phyloP scores from a whole-genome alignment of 2,888 invertebrate species.

The Habroteleia sp. region DNA sequence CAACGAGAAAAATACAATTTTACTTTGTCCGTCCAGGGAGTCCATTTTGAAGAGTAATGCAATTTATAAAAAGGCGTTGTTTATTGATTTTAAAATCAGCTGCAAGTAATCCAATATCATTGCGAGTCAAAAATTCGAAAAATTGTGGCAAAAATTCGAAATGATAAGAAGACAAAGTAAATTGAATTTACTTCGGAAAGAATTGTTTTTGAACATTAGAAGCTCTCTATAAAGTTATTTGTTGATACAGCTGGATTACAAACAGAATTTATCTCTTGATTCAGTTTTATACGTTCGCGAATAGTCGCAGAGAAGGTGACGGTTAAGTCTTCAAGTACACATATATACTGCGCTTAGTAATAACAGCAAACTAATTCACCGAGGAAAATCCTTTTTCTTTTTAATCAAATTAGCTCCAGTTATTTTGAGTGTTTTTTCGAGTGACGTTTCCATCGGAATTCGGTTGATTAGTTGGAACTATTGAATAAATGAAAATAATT shows the following conservation, averaged over 20 bases:
- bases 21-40: no score
- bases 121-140: no score
- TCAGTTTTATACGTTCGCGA: slow-evolving; percentile 38
- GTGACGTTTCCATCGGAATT: no score
- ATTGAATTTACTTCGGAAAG: slow-evolving; percentile 22
- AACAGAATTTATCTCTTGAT: slow-evolving; percentile 43
- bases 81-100: no score
- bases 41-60: no score
- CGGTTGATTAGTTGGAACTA: no score
- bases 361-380: slow-evolving; percentile 42
- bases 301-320: slow-evolving; percentile 35
- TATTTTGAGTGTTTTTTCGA: not conserved
- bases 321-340: slow-evolving; percentile 38
- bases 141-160: slow-evolving; percentile 3
- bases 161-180: slow-evolving; percentile 6
- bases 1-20: no score
- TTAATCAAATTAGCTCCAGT: slow-evolving; percentile 7
- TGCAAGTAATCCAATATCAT: no score
- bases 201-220: slow-evolving; percentile 26
- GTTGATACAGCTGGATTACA: slow-evolving; percentile 35
- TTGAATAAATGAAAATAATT: no score
- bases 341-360: slow-evolving; percentile 18
- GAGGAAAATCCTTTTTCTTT: no score
- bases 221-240: slow-evolving; percentile 20
- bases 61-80: no score